A percentile compares a stretch with the other conserved stretches of the same genome.
phyloP scores from a whole-genome alignment of 2,888 invertebrate species.

The Minunthozetes semirufus region DNA sequence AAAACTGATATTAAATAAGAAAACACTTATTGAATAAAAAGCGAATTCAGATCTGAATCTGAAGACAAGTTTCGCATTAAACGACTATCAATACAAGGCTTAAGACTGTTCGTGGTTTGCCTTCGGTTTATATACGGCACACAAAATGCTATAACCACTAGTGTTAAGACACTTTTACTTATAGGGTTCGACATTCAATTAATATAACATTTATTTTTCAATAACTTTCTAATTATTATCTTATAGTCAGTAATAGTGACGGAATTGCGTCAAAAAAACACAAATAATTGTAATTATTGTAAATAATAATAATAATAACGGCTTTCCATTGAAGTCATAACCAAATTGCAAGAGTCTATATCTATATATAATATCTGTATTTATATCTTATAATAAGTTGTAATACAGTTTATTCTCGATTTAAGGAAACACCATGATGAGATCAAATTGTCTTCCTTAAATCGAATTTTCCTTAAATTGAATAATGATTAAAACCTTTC shows the following conservation, averaged over 20 bases:
- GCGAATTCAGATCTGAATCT: neutral
- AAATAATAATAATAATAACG: too few relatives aligned
- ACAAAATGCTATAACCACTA: neutral
- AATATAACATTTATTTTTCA: neutral
- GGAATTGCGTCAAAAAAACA: too few relatives aligned
- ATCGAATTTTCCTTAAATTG: too few relatives aligned
- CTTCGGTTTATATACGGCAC: conserved; percentile 3
- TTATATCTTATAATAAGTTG: too few relatives aligned
- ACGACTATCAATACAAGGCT: neutral
- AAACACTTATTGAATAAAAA: too few relatives aligned
- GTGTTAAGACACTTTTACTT: neutral
- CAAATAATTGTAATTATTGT: too few relatives aligned
- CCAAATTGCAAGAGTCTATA: neutral
- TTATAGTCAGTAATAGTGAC: neutral
- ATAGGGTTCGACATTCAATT: neutral
- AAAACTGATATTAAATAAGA: too few relatives aligned
- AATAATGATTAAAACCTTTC: too few relatives aligned
- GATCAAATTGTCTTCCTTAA: too few relatives aligned
- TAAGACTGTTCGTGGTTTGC: neutral
- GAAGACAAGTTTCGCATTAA: neutral
- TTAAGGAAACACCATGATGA: too few relatives aligned
- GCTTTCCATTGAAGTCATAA: neutral
- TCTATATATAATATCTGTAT: too few relatives aligned
- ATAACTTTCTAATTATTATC: conserved; percentile 7
- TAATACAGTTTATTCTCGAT: too few relatives aligned